These are phyloP conservation scores for Anthonomus grandis DNA, from an alignment of 1,140 invertebrate species.

Conservation along the genomic window DNA sequence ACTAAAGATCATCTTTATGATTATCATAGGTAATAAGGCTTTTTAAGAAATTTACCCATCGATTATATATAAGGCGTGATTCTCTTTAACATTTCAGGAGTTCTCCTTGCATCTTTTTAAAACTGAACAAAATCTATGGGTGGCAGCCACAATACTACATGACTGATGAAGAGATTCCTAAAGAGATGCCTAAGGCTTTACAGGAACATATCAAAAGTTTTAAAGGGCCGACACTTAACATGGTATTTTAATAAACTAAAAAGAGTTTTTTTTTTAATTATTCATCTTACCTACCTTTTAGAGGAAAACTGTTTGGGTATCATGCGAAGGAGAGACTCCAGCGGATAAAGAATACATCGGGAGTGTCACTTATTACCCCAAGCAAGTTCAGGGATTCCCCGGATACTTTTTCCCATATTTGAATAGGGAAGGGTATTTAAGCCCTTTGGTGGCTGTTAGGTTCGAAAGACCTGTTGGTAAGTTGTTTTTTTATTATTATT, in stretches of 20 bases:
- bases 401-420: conserved; percentile 80
- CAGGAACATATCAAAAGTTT: conserved; percentile 59
- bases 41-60: too few species aligned
- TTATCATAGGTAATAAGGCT: conserved; percentile 54
- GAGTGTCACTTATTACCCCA: conserved; percentile 67
- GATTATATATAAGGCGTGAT: too few species aligned
- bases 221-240: too few species aligned
- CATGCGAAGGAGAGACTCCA: conserved; percentile 85
- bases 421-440: conserved; percentile 79
- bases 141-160: conserved; percentile 46
- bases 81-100: conserved; percentile 43
- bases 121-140: conserved; percentile 59
- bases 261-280: too few species aligned
- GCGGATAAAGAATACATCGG: conserved; percentile 87
- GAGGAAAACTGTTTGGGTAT: conserved; percentile 80
- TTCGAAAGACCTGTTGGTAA: conserved; percentile 74
- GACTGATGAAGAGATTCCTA: conserved; percentile 38
- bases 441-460: conserved; percentile 83
- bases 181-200: conserved; percentile 54
- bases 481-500: too few species aligned
- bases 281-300: too few species aligned
- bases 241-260: conserved; percentile 3
- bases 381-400: conserved; percentile 66
- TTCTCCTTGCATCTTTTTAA: conserved; percentile 64
- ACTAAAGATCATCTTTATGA: conserved; percentile 71